Evolutionary conservation across 2,888 invertebrate genomes (phyloP), one percentile per base, ranked within the genome.

Genomic region (Glyphotaelius pellucidus): DNA sequence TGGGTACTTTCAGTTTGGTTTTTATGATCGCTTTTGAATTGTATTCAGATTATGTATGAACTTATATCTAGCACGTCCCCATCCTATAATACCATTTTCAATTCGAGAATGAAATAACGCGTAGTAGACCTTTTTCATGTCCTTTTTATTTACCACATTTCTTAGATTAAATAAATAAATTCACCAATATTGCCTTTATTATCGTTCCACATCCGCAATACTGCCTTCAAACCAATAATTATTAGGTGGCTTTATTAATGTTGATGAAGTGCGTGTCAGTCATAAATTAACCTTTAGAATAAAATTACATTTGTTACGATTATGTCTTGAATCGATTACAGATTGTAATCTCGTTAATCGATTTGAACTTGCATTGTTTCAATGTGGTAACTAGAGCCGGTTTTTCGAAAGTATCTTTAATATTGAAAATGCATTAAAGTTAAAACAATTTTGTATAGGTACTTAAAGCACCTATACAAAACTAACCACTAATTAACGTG

Each of bases 281-380:
- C 19, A 35, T 35, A 83, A 83, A 83, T 83, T 35, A 83, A 83
- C 83, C 25, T 38, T 15, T 25, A 83, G 35, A 35, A 35, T 35
- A 83, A 35, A 12, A 83, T 83, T 35, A 25, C 32, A 35, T 83
- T 38, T 25, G 35, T 25, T 47, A 47, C 83, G 12, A 83, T 35
- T 83, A 83, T 83, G 83, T 83, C 83, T 83, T 83, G 38, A 83
- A 83, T 83, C 83, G 31, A 83, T 83, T 83, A 35, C 35, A 1
- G 83, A 35, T 9, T 32, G 83, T 35, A 38, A 83, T 83, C 83
- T 83, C 2, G n/a, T 25, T 35, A 83, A 83, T 67, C 67, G 83
- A 11, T 81, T 83, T 83, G 83, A 83, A 35, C 83, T 35, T 83
- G 35, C 83, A 83, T 83, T 83, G 83, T 83, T 83, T 83, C 11